Percentiles rank a stretch among this genome's conserved stretches.
These are phyloP conservation scores for Macaria liturata DNA, from an alignment of 2,888 invertebrate genomes.

Conservation along the genomic window DNA sequence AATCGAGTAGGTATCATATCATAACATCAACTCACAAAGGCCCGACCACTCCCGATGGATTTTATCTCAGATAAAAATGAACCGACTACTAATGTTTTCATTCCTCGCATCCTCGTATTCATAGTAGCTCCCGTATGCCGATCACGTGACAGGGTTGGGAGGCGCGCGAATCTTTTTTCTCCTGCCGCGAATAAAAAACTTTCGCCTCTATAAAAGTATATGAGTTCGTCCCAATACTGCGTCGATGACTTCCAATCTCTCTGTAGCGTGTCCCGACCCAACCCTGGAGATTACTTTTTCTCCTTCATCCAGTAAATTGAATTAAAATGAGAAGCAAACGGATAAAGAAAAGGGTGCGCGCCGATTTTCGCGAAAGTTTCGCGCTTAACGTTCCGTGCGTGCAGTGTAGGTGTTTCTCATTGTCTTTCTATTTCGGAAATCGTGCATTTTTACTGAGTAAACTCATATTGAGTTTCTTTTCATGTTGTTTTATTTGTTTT, in stretches of 20 bases:
- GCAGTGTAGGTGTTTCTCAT: slow-evolving; percentile 43
- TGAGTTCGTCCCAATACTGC: slow-evolving; percentile 80
- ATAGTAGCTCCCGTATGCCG: slow-evolving; percentile 63
- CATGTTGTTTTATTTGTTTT: neutral
- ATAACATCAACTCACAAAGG: slow-evolving; percentile 43
- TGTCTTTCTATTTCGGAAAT: slow-evolving; percentile 38
- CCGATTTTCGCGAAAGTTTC: slow-evolving; percentile 69
- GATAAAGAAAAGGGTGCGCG: slow-evolving; percentile 74
- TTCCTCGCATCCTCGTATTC: slow-evolving; percentile 60
- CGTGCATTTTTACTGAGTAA: neutral
- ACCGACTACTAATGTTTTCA: slow-evolving; percentile 62
- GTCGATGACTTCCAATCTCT: slow-evolving; percentile 81
- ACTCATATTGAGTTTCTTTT: neutral
- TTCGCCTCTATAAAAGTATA: slow-evolving; percentile 78
- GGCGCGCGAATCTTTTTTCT: slow-evolving; percentile 73
- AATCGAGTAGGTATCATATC: slow-evolving; percentile 37
- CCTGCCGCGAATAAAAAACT: slow-evolving; percentile 76
- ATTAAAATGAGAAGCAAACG: slow-evolving; percentile 80
- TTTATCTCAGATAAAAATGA: slow-evolving; percentile 54
- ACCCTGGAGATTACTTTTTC: slow-evolving; percentile 80
- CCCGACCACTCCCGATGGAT: slow-evolving; percentile 44
- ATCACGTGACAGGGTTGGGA: slow-evolving; percentile 56
- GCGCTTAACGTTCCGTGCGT: slow-evolving; percentile 53
- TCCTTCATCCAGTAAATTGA: slow-evolving; percentile 80
- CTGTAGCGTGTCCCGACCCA: slow-evolving; percentile 74